Base-by-base conservation (phyloP, 2,797 vertebrate genomes). In the Mus minutoides region DNA sequence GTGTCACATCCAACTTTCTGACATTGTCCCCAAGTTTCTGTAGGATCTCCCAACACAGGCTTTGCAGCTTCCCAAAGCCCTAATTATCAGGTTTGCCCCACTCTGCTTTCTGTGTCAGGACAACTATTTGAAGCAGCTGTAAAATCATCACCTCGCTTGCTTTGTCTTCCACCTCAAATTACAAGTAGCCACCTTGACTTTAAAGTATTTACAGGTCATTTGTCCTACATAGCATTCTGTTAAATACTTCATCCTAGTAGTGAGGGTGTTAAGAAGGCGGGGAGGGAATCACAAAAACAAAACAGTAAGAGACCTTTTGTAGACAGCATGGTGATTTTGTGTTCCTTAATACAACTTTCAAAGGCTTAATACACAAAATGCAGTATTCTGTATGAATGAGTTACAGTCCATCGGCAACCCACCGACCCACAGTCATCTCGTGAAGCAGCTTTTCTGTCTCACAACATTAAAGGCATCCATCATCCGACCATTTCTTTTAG, bases 91-190 rank as follows among this genome's bases (percentile, higher is more conserved):
- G 82, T 76, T 92, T 64, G 46, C 76, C 92, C 69, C 12, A 19
- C 34, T 94, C 58, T 77, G 78, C 21, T 77, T 46, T 88, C 22
- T 86, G 82, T 0, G 0, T 91, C 96, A 92, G 43, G 10, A 3
- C 1, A 37, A 84, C 79, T 91, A 93, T 95, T 96, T 97, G 43
- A 92, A 93, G 93, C 62, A 88, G 34, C 5, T 88, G 88, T 31
- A 56, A 52, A 62, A 64, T 92, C 92, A 91, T 88, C 95, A 92
- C 90, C 85, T 96, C n/a, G 64, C 77, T 62, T 52, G 43, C n/a
- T 88, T 54, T 95, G 95, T 95, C 94, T 97, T 91, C 75, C 88
- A 97, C 96, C 93, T 97, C 80, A 56, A 87, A 78, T 78, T 83
- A 92, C 46, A 92, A 92, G 90, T 6, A 80, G 29, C 78, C 79